These are phyloP conservation scores for Pseudopleuronectes americanus DNA, from an alignment of 2,797 vertebrate genomes.

Conservation along the genomic window DNA sequence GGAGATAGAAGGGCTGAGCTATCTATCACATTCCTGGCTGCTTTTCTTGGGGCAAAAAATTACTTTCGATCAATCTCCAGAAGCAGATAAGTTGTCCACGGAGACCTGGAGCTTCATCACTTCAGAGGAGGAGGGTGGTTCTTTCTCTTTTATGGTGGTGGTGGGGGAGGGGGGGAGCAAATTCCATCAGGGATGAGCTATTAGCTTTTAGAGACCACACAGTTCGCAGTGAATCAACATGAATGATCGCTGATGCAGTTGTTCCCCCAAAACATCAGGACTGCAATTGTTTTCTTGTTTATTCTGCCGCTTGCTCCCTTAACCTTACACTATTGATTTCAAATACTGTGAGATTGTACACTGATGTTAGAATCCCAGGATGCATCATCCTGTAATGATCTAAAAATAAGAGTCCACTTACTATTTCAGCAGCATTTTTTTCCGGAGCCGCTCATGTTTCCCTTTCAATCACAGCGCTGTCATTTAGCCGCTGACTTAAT, in stretches of 20 bases:
- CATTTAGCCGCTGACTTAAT: constrained; percentile 39
- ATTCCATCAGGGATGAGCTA: constrained; percentile 65
- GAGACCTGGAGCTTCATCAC: constrained; percentile 68
- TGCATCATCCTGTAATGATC: constrained; percentile 25
- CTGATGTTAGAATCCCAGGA: constrained; percentile 28
- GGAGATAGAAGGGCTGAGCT: constrained; percentile 65
- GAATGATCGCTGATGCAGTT: constrained; percentile 51
- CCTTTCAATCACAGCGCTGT: constrained; percentile 33
- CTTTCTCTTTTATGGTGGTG: constrained; percentile 22
- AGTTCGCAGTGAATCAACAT: constrained; percentile 51
- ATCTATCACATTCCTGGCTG: constrained; percentile 72
- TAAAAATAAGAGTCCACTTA: background rate
- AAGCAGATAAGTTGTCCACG: constrained; percentile 72
- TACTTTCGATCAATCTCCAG: constrained; percentile 75
- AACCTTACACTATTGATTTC: constrained; percentile 59
- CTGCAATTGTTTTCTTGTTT: constrained; percentile 19
- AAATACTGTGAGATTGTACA: constrained; percentile 31
- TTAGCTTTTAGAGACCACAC: constrained; percentile 64
- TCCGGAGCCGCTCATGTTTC: constrained; percentile 25
- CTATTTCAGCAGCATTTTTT: constrained; percentile 22
- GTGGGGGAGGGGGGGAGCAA: constrained; percentile 6
- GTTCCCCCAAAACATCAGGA: constrained; percentile 37
- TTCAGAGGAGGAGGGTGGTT: constrained; percentile 59
- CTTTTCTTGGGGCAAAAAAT: constrained; percentile 72
- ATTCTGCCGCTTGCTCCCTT: constrained; percentile 37